Evolutionary conservation across 1,140 invertebrate species (phyloP).

Genomic region (Centruroides sculpturatus): DNA sequence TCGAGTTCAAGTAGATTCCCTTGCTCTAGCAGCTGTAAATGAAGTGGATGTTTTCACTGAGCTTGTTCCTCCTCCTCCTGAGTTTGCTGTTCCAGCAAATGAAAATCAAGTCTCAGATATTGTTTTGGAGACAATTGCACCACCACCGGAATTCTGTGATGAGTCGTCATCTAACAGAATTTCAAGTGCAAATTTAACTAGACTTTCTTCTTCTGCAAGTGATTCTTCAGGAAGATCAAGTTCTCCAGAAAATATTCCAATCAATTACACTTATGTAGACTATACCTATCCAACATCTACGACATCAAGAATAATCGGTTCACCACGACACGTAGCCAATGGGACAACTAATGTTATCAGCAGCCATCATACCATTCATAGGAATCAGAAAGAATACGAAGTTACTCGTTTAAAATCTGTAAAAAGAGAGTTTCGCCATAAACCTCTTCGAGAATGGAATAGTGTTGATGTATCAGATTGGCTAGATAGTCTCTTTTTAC

Average conservation of each 20-base stretch:
- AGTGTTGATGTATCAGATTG: conserved; percentile 35
- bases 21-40: conserved; percentile 17
- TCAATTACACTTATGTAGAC: neutral
- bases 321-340: neutral
- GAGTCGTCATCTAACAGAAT: conserved; percentile 6
- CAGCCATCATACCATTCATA: too few relatives aligned
- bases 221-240: neutral
- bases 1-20: conserved; percentile 17
- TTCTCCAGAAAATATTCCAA: neutral
- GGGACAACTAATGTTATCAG: too few relatives aligned
- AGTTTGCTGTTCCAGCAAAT: conserved; percentile 15
- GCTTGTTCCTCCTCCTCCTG: conserved; percentile 23
- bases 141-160: conserved; percentile 18
- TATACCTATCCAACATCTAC: neutral
- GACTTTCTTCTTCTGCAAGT: neutral
- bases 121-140: conserved; percentile 5
- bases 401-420: conserved; percentile 10
- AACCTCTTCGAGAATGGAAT: conserved; percentile 30
- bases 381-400: neutral
- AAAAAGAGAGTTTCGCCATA: conserved; percentile 16
- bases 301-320: neutral
- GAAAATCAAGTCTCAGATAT: conserved; percentile 5
- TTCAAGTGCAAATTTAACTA: neutral
- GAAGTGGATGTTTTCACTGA: conserved; percentile 21
- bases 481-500: conserved; percentile 34